These are phyloP conservation scores for Penaeus chinensis DNA, from an alignment of 1,140 invertebrate species.

Conservation along the genomic window DNA sequence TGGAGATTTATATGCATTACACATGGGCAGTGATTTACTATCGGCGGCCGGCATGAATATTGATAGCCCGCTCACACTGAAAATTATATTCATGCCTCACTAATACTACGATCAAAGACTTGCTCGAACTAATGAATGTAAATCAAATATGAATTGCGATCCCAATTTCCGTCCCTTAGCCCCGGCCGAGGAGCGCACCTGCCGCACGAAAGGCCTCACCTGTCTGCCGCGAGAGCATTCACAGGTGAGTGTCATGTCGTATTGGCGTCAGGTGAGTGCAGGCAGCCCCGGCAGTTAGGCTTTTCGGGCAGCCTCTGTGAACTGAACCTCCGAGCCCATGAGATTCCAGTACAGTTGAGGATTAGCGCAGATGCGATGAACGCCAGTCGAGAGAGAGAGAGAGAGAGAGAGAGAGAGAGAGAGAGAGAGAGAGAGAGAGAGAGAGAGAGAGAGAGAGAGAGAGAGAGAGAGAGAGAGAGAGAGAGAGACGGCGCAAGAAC, in stretches of 20 bases:
- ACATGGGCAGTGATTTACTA: conserved; percentile 25
- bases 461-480: no score
- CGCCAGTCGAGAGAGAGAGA: neutral
- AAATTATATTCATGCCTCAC: conserved; percentile 12
- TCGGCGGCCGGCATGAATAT: conserved; percentile 15
- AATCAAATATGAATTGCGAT: conserved; percentile 20
- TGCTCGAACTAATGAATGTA: conserved; percentile 32
- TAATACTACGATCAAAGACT: conserved; percentile 8
- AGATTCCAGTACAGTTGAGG: no score
- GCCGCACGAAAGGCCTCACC: neutral
- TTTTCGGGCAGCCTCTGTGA: no score
- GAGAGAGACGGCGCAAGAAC: no score
- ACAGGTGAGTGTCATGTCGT: no score
- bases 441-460: no score
- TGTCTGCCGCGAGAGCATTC: neutral
- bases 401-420: conserved; percentile 2
- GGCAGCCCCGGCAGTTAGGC: no score
- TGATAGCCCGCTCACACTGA: conserved; percentile 15
- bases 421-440: neutral
- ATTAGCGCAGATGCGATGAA: neutral
- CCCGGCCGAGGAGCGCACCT: neutral
- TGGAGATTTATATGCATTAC: conserved; percentile 31
- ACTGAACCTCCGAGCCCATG: no score
- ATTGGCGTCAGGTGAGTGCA: no score
- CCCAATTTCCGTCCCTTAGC: neutral